Conservation (phyloP, 2,113 vertebrate genomes). For the Apteryx mantelli region DNA sequence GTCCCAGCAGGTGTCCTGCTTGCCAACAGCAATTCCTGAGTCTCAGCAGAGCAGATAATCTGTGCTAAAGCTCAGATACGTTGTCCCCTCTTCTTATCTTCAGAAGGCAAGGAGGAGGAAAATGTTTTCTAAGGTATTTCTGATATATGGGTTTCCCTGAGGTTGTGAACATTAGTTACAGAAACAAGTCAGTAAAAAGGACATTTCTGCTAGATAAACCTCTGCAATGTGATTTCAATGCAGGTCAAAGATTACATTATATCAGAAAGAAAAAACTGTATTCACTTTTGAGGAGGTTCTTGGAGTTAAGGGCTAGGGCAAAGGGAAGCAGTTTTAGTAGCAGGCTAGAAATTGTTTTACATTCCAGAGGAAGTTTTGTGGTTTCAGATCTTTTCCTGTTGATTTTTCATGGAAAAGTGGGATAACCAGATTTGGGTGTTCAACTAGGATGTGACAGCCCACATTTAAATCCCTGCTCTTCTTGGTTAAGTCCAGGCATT, state of each 20-base stretch:
- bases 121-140: conserved; percentile 21
- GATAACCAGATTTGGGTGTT: background rate
- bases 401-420: background rate
- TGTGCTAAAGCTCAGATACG: background rate
- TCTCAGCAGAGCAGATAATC: conserved; percentile 11
- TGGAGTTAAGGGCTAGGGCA: background rate
- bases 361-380: background rate
- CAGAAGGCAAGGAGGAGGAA: background rate
- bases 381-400: background rate
- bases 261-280: background rate
- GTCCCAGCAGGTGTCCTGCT: background rate
- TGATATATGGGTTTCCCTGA: background rate
- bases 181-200: background rate
- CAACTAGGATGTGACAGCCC: background rate
- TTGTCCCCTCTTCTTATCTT: background rate
- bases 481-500: rapidly evolving
- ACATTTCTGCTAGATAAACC: background rate
- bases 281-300: background rate
- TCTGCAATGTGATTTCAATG: background rate
- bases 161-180: background rate
- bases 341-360: background rate
- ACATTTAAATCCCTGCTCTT: background rate
- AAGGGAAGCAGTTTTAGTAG: background rate
- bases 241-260: background rate
- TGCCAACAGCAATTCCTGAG: background rate